A percentile compares a stretch with the other conserved stretches of the same genome.
phyloP scores from a whole-genome alignment of 2,797 vertebrate species.

The Lagocephalus sceleratus region DNA sequence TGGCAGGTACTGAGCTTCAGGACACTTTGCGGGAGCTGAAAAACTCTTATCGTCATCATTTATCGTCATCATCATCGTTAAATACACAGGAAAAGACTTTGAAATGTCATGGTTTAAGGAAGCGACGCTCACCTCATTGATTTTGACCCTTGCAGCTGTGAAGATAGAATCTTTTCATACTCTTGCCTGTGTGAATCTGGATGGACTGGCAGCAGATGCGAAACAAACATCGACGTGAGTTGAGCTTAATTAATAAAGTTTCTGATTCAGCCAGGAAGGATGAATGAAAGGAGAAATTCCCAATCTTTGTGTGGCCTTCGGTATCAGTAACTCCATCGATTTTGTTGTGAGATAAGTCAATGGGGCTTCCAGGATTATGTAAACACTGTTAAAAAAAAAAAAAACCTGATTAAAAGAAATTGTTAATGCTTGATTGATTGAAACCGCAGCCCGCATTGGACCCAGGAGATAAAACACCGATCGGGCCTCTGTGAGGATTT shows the following conservation, averaged over 20 bases:
- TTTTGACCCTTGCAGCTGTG: slow-evolving; percentile 75
- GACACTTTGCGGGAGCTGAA: neutral
- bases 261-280: slow-evolving; percentile 6
- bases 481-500: slow-evolving; percentile 42
- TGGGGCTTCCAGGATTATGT: slow-evolving; percentile 54
- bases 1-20: slow-evolving; percentile 72
- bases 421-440: slow-evolving; percentile 77
- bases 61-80: slow-evolving; percentile 44
- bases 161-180: slow-evolving; percentile 72
- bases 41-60: slow-evolving; percentile 41
- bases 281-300: slow-evolving; percentile 25
- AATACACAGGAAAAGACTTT: slow-evolving; percentile 14
- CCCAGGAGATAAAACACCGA: slow-evolving; percentile 64
- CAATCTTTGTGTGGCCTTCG: slow-evolving; percentile 43
- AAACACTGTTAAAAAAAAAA: slow-evolving; percentile 67
- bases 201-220: slow-evolving; percentile 79
- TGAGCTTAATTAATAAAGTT: slow-evolving; percentile 39
- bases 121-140: slow-evolving; percentile 17
- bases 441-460: slow-evolving; percentile 60
- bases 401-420: slow-evolving; percentile 71
- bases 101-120: slow-evolving; percentile 10
- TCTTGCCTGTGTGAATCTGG: slow-evolving; percentile 76
- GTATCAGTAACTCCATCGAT: slow-evolving; percentile 60
- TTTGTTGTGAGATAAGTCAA: slow-evolving; percentile 49
- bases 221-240: slow-evolving; percentile 82